Base-by-base conservation (phyloP, 2,888 invertebrate species). In the Pseudoips prasinana region DNA sequence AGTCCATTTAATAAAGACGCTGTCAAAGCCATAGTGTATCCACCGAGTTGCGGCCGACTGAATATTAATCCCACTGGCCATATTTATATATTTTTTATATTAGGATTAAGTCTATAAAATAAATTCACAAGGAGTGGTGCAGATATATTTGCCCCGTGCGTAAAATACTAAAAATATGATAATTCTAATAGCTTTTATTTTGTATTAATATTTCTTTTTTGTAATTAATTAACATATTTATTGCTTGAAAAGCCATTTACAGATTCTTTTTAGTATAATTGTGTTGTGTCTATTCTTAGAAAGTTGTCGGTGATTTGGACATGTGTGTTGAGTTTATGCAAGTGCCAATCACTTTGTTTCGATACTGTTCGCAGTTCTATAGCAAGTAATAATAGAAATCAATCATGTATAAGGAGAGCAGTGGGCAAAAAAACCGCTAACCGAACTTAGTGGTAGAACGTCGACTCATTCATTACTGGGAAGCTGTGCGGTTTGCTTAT, bases 371-470 rank as follows among this genome's bases (percentile, higher is more conserved):
- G 64, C 64, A 69, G 68, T 69, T 69, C 69, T 60, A 64, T 65
- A 60, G 54, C 61, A 56, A 60, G 58, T 69, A 73, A 78, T 80
- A 80, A 82, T 73, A 76, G 75, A 81, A 80, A 79, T 80, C 75
- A 77, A 80, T 81, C 57, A 51, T 59, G 7, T 7, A 60, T 67
- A 78, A 76, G 63, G 72, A 75, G 79, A 81, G 68, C 73, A 69
- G 61, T 64, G 61, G 64, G 62, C 67, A 79, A 83, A 82, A 78
- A 58, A 80, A 63, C 80, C 78, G 74, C 78, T 80, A 79, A 73
- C 73, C 75, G 73, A 82, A 83, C 74, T 75, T 75, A 61, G 73
- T 66, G 64, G 68, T 65, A 61, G 61, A 67, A 58, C 60, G 67
- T 64, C 71, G 60, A 73, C 67, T 74, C 75, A 78, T 81, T 81